phyloP scores from a whole-genome alignment of 2,888 invertebrate species.

The Tridacna crocea region DNA sequence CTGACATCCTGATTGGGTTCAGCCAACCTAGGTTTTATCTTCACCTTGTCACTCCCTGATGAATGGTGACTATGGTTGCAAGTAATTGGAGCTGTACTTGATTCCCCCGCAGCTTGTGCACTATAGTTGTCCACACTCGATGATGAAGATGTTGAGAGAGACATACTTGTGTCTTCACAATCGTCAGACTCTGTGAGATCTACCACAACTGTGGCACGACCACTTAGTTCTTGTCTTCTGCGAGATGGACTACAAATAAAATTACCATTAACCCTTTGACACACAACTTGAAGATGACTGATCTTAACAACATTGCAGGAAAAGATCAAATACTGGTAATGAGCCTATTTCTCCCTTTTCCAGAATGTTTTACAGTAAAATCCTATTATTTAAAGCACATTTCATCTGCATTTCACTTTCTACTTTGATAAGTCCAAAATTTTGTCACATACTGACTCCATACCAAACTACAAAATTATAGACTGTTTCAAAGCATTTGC shows the following conservation, averaged over 20 bases:
- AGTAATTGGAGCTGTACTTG: background rate
- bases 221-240: constrained; percentile 59
- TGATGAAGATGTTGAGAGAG: background rate
- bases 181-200: constrained; percentile 82
- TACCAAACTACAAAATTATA: no score
- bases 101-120: background rate
- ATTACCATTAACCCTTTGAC: no score
- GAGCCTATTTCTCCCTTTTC: no score
- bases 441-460: no score
- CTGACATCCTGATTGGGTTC: background rate
- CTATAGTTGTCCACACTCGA: background rate
- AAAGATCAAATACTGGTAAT: no score
- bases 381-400: no score
- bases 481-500: no score
- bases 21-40: background rate
- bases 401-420: no score
- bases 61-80: background rate
- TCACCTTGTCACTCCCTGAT: background rate
- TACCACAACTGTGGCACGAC: constrained; percentile 81
- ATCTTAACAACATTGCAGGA: no score
- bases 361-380: no score
- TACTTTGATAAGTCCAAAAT: no score
- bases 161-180: constrained; percentile 59
- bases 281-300: no score
- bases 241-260: constrained; percentile 58